phyloP scores from a whole-genome alignment of 2,113 vertebrate genomes.

The Cyprinodon brontotheroides region DNA sequence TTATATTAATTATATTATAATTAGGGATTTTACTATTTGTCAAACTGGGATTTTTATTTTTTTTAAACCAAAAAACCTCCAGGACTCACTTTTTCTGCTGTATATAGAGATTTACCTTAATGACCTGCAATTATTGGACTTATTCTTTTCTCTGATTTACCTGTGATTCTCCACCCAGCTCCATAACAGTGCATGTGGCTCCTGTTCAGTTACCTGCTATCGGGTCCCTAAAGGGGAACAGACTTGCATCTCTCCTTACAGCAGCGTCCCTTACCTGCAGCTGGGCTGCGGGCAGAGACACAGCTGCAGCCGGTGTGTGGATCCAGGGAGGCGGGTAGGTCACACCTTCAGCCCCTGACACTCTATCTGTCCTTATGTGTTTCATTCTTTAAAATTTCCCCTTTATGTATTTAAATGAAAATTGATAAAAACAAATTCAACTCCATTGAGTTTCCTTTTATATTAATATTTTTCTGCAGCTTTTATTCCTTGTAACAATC shows the following conservation, averaged over 20 bases:
- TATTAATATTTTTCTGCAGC: background rate
- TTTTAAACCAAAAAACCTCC: conserved; percentile 5
- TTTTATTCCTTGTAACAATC: background rate
- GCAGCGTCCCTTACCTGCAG: conserved; percentile 31
- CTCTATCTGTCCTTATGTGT: conserved; percentile 7
- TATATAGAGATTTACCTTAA: background rate
- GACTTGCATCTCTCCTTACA: conserved; percentile 5
- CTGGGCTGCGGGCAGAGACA: conserved; percentile 3
- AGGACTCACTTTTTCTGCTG: background rate
- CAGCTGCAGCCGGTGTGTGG: conserved; percentile 9
- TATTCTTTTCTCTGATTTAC: background rate
- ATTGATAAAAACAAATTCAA: background rate
- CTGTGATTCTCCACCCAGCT: background rate
- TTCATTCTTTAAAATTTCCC: background rate
- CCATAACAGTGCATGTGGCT: conserved; percentile 9
- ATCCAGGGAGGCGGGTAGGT: conserved; percentile 30
- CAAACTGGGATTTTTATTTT: background rate
- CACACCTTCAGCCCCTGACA: background rate
- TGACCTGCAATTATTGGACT: background rate
- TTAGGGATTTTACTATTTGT: background rate
- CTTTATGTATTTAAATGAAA: background rate
- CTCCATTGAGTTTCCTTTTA: background rate
- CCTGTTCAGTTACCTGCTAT: conserved; percentile 1
- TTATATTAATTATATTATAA: background rate
- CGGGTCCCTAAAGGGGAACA: background rate